phyloP scores from a whole-genome alignment of 2,888 invertebrate genomes.

The Trachelus troglodyta region DNA sequence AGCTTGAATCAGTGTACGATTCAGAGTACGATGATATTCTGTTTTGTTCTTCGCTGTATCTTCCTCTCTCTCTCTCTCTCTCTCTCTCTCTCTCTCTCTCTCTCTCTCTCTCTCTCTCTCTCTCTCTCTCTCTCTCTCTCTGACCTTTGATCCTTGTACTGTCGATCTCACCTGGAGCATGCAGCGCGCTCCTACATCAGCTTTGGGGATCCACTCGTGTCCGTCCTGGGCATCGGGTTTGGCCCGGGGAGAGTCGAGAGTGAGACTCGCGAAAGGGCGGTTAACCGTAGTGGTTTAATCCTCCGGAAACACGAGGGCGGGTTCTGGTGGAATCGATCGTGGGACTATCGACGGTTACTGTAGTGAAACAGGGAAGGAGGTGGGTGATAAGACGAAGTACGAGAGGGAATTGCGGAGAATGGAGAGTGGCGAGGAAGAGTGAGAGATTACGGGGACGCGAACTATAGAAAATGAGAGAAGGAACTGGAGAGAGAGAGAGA shows the following conservation, averaged over 20 bases:
- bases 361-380: neutral
- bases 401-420: neutral
- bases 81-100: no score
- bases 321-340: neutral
- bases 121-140: no score
- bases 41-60: neutral
- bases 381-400: neutral
- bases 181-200: neutral
- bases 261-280: neutral
- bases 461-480: neutral
- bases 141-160: neutral
- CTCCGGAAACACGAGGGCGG: constrained; percentile 1
- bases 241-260: neutral
- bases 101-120: no score
- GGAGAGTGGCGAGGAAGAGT: neutral
- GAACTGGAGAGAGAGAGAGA: neutral
- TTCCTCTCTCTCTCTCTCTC: no score
- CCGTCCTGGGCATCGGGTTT: neutral
- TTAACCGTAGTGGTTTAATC: constrained; percentile 3
- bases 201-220: neutral
- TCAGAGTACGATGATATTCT: neutral
- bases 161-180: neutral
- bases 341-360: neutral
- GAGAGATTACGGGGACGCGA: neutral
- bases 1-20: no score